Conservation (phyloP, 2,113 vertebrate genomes). For the Epinephelus cyanopodus region DNA sequence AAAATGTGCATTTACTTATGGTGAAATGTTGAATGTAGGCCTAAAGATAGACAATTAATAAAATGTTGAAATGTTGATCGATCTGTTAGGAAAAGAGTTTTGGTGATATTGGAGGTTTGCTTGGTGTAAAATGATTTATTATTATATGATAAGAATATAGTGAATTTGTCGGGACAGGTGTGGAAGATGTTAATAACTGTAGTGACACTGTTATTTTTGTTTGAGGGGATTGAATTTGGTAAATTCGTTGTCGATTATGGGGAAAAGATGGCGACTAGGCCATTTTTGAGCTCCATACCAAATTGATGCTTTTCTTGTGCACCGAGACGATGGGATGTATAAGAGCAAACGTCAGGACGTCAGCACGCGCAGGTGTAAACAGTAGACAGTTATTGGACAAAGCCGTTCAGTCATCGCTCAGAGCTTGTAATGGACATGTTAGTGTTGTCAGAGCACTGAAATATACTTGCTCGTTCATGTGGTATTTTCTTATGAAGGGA, state of each 20-base stretch:
- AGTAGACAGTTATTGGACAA: too few species aligned
- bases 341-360: neutral
- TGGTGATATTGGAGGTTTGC: neutral
- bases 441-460: too few species aligned
- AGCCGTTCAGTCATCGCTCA: too few species aligned
- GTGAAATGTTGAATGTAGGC: neutral
- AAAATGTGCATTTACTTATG: neutral
- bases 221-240: rapidly evolving
- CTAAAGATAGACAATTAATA: too few species aligned
- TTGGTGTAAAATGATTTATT: neutral
- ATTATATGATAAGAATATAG: neutral
- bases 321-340: neutral
- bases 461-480: neutral
- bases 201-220: neutral
- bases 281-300: too few species aligned
- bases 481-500: neutral
- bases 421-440: too few species aligned
- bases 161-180: neutral
- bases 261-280: neutral
- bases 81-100: too few species aligned
- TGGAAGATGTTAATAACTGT: neutral
- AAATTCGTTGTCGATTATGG: neutral
- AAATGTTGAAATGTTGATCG: too few species aligned
- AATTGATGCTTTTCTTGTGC: neutral
- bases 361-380: neutral